Percentiles rank a stretch among this genome's conserved stretches.
Evolutionary conservation across 2,888 invertebrate genomes (phyloP).

Genomic region (Alentia gelatinosa): DNA sequence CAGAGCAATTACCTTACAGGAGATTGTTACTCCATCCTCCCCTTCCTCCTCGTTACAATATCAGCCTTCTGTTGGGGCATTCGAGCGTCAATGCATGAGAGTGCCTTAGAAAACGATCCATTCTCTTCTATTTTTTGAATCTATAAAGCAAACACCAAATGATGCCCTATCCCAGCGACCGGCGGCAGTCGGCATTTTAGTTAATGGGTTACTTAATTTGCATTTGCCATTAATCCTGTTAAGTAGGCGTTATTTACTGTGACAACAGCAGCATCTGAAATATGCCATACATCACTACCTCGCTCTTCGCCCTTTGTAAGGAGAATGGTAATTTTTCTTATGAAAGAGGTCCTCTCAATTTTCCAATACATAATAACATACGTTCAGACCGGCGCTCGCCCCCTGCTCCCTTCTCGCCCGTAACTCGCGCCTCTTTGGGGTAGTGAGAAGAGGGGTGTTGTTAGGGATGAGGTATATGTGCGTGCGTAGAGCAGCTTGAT

Average conservation of each 20-base stretch:
- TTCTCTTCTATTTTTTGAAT: not conserved
- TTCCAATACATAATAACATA: not conserved
- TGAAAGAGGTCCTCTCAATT: not conserved
- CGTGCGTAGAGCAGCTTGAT: not conserved
- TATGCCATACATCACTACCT: not conserved
- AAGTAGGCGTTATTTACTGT: not conserved
- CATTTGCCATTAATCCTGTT: not conserved
- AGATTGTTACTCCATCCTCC: not conserved
- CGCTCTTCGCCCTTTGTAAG: too few relatives aligned
- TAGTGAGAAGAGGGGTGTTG: not conserved
- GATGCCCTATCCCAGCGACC: conserved; percentile 10
- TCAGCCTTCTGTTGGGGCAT: not conserved
- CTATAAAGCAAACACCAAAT: not conserved
- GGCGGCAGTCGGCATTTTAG: not conserved
- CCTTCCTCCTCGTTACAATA: not conserved
- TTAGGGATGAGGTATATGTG: not conserved
- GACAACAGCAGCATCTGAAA: not conserved
- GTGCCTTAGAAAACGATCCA: not conserved
- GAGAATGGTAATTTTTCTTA: not conserved
- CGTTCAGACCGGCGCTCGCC: too few relatives aligned
- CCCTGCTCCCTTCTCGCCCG: too few relatives aligned
- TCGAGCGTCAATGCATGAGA: not conserved
- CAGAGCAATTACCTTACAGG: not conserved
- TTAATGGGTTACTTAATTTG: not conserved
- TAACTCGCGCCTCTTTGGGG: too few relatives aligned